phyloP scores from a whole-genome alignment of 53 echinoderm and acorn worm genomes.

The Patiria pectinifera region DNA sequence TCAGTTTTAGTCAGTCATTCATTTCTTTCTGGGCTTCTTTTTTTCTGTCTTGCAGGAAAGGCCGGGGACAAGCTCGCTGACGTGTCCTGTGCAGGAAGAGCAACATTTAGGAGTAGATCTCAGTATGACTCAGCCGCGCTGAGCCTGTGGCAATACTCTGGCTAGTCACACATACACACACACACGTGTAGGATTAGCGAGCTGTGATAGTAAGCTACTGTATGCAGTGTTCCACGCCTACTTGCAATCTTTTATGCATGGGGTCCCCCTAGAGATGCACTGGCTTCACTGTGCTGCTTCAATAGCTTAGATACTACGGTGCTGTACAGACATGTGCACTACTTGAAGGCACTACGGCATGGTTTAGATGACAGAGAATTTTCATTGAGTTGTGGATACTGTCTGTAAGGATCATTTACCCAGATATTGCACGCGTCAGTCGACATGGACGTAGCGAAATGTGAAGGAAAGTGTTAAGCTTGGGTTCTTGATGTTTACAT shows the following conservation, averaged over 20 bases:
- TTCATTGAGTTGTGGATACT: neutral
- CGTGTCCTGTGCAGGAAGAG: conserved; percentile 31
- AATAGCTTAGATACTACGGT: neutral
- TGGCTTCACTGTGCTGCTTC: neutral
- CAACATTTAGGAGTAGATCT: neutral
- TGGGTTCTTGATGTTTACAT: neutral
- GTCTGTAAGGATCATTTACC: neutral
- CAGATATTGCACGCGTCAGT: neutral
- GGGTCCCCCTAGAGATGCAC: neutral
- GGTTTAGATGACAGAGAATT: neutral
- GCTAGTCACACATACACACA: neutral
- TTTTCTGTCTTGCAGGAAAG: conserved; percentile 8
- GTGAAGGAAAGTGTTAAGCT: neutral
- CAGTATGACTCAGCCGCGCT: conserved; percentile 27
- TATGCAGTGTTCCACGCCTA: neutral
- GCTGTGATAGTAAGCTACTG: neutral
- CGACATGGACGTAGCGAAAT: neutral
- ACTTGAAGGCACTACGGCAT: neutral
- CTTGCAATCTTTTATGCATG: neutral
- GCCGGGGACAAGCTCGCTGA: neutral
- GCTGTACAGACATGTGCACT: neutral
- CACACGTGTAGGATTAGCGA: neutral
- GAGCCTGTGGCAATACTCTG: conserved; percentile 4
- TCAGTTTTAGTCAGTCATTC: conserved; percentile 36
- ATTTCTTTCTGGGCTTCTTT: conserved; percentile 23